Conservation (phyloP, 2,797 vertebrate species). For the Cercopithecus hamlyni region DNA sequence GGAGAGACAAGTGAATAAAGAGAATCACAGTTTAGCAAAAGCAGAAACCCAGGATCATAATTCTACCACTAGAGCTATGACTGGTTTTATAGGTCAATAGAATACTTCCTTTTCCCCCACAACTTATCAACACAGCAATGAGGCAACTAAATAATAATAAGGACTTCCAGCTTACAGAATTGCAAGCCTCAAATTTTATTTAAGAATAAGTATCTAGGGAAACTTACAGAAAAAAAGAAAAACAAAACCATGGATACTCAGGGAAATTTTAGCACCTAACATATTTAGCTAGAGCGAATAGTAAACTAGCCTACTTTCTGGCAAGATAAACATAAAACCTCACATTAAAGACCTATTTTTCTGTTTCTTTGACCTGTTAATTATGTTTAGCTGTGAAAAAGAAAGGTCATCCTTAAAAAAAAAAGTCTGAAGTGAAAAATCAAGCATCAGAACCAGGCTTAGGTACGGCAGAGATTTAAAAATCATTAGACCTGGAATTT, state of each 20-base stretch:
- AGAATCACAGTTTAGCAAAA: background rate
- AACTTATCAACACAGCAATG: background rate
- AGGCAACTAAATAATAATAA: background rate
- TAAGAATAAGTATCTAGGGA: background rate
- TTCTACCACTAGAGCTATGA: background rate
- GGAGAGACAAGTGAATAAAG: background rate
- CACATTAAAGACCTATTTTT: background rate
- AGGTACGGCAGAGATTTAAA: background rate
- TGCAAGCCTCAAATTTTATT: background rate
- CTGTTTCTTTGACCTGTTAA: background rate
- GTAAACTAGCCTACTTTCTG: background rate
- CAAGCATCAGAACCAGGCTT: background rate
- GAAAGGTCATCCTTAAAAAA: background rate
- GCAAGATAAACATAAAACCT: background rate
- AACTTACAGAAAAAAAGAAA: background rate
- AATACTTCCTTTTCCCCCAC: background rate
- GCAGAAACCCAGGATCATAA: background rate
- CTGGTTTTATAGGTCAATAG: background rate
- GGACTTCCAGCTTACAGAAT: background rate
- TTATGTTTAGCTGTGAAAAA: background rate
- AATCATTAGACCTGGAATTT: background rate
- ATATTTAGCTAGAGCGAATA: background rate
- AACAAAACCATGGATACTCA: background rate
- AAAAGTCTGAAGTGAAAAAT: background rate
- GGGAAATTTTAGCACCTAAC: background rate